Percentiles rank a stretch among this genome's conserved stretches.
These are phyloP conservation scores for Eurypyga helias DNA, from an alignment of 2,113 vertebrate genomes.

Conservation along the genomic window DNA sequence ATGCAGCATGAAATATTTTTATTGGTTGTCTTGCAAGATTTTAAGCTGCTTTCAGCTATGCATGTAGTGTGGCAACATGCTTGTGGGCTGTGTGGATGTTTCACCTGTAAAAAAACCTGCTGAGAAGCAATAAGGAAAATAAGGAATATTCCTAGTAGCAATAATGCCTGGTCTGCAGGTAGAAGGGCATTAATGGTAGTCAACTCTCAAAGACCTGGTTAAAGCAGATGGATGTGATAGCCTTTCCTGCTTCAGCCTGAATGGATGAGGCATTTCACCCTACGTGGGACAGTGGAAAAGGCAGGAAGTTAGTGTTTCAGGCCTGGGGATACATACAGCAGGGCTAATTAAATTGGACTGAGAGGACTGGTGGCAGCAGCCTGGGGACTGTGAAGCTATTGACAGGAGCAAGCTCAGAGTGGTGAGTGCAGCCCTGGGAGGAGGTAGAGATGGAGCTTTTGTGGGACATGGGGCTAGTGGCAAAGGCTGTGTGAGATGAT, in stretches of 20 bases:
- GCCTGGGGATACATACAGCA: rapidly evolving
- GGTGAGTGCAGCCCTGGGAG: background rate
- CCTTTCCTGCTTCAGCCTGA: background rate
- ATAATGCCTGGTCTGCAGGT: background rate
- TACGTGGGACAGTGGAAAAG: background rate
- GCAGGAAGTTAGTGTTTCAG: background rate
- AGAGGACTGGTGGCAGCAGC: background rate
- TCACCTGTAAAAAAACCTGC: background rate
- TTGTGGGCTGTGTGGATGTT: background rate
- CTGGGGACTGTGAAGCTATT: background rate
- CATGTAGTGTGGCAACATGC: background rate
- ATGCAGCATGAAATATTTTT: background rate
- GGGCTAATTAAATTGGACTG: background rate
- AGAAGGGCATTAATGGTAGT: background rate
- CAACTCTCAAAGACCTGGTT: background rate
- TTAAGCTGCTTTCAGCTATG: background rate
- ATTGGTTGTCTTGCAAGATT: background rate
- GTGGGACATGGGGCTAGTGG: rapidly evolving
- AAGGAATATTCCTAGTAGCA: background rate
- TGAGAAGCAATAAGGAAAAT: background rate
- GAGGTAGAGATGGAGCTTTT: background rate
- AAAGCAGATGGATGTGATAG: background rate
- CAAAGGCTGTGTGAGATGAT: rapidly evolving
- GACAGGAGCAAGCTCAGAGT: background rate
- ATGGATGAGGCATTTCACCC: background rate